Percentiles rank a stretch among this genome's conserved stretches.
Conservation (phyloP, 2,888 invertebrate genomes). For the Argyra leucocephala region DNA sequence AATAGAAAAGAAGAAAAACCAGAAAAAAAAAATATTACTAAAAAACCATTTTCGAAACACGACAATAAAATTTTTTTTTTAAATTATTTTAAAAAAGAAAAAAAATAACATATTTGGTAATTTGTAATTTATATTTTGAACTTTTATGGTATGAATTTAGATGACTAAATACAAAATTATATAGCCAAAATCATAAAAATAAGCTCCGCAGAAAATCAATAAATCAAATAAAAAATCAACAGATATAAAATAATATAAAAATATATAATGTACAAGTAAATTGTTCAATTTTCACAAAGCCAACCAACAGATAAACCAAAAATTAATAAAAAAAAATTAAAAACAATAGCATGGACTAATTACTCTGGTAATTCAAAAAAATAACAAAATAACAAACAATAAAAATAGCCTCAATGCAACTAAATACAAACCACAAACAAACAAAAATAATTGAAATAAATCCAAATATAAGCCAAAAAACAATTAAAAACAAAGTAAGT, state of each 20-base stretch:
- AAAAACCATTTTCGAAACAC: not conserved
- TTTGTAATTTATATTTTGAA: not conserved
- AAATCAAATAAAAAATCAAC: not conserved
- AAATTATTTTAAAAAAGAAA: no score
- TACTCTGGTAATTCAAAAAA: no score
- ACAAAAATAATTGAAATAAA: not conserved
- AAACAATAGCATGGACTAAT: not conserved
- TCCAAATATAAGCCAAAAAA: not conserved
- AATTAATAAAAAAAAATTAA: not conserved
- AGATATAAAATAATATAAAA: no score
- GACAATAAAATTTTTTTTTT: no score
- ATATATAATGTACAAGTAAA: not conserved
- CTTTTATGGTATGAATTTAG: not conserved
- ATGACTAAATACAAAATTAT: not conserved
- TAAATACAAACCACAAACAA: not conserved
- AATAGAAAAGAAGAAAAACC: not conserved
- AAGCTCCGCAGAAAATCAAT: not conserved
- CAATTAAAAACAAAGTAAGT: not conserved
- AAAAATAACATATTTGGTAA: not conserved
- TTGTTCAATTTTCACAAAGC: not conserved
- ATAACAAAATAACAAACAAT: no score
- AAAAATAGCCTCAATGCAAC: conserved; percentile 8
- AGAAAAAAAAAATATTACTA: not conserved
- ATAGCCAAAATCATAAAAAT: not conserved
- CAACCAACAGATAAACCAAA: not conserved